Percentiles rank a stretch among this genome's conserved stretches.
phyloP scores from a whole-genome alignment of 2,113 vertebrate genomes.

The Otus sunia region DNA sequence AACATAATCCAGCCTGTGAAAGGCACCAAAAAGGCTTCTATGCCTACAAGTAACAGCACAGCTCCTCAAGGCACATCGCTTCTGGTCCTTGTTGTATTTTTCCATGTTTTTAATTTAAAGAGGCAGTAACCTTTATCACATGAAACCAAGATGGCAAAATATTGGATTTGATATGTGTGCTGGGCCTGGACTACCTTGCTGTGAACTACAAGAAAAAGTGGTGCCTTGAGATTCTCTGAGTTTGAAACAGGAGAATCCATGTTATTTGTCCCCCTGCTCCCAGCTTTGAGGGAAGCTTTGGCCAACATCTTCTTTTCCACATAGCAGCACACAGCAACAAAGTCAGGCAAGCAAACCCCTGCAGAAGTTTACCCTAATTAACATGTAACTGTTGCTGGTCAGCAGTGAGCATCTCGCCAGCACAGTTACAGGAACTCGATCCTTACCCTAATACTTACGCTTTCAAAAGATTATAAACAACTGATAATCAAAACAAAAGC shows the following conservation, averaged over 20 bases:
- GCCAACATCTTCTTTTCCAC: not conserved
- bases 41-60: not conserved
- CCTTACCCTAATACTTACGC: not conserved
- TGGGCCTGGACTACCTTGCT: not conserved
- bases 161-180: not conserved
- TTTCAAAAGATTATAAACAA: not conserved
- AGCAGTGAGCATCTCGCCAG: not conserved
- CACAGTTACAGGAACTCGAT: not conserved
- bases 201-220: not conserved
- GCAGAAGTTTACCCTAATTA: not conserved
- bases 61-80: not conserved
- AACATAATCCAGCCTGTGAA: not conserved
- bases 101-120: not conserved
- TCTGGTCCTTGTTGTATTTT: not conserved
- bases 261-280: not conserved
- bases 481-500: not conserved
- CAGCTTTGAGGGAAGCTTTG: not conserved
- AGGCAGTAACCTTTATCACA: not conserved
- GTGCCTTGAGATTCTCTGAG: not conserved
- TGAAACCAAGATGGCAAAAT: not conserved
- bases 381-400: not conserved
- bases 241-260: not conserved
- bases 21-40: not conserved
- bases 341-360: not conserved
- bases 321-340: not conserved